A percentile compares a stretch with the other conserved stretches of the same genome.
phyloP scores from a whole-genome alignment of 1,140 invertebrate genomes.

The Cyclargus thomasi region DNA sequence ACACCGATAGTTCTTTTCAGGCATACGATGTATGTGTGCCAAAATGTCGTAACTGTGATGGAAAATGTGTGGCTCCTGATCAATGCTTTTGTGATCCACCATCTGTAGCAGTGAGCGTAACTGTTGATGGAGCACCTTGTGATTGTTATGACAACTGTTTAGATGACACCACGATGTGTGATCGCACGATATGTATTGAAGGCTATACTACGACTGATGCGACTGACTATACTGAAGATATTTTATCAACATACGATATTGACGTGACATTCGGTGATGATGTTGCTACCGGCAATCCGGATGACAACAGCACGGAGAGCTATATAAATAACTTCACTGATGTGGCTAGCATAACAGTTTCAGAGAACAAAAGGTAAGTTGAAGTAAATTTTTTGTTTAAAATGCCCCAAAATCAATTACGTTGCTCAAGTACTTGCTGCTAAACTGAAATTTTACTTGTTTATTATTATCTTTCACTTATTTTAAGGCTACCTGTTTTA shows the following conservation, averaged over 20 bases:
- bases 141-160: constrained; percentile 22
- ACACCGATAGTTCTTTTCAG: constrained; percentile 13
- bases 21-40: constrained; percentile 32
- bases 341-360: neutral
- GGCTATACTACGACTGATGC: neutral
- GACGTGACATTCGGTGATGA: neutral
- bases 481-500: too few relatives aligned
- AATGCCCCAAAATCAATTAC: too few relatives aligned
- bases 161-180: constrained; percentile 17
- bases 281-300: neutral
- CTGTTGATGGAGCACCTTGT: constrained; percentile 14
- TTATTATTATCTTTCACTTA: too few relatives aligned
- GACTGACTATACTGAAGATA: neutral
- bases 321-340: neutral
- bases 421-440: too few relatives aligned
- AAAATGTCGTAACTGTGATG: constrained; percentile 36
- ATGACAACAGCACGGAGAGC: neutral
- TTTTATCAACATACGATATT: constrained; percentile 1
- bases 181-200: constrained; percentile 21
- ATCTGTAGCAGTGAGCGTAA: constrained; percentile 9
- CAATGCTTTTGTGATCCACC: constrained; percentile 23
- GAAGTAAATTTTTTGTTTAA: too few relatives aligned
- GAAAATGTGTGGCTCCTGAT: constrained; percentile 34
- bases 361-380: neutral
- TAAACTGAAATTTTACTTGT: too few relatives aligned